phyloP scores from a whole-genome alignment of 2,113 vertebrate species.

The Sylvilagus bachmani region DNA sequence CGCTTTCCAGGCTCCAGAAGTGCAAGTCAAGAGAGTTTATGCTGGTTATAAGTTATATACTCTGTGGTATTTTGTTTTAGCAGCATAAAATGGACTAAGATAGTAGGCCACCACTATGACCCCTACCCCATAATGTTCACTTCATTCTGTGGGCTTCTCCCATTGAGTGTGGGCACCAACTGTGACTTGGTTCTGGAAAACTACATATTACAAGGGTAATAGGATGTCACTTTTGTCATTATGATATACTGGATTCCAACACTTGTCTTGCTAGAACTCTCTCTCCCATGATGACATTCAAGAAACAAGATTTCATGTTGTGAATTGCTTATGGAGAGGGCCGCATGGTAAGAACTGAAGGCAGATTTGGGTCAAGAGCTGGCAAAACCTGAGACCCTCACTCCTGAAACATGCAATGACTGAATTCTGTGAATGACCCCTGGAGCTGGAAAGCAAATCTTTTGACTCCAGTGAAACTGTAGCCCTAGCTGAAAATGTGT shows the following conservation, averaged over 20 bases:
- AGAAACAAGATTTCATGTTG: neutral
- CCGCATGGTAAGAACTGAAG: neutral
- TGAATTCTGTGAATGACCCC: too few species aligned
- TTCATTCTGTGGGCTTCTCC: neutral
- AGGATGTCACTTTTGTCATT: neutral
- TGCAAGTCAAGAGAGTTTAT: neutral
- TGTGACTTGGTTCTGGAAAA: neutral
- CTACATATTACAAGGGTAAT: neutral
- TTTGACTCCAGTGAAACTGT: neutral
- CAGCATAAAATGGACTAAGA: neutral
- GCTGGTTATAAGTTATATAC: neutral
- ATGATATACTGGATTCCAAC: neutral
- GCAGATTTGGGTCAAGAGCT: neutral
- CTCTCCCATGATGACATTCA: neutral
- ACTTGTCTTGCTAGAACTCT: too few species aligned
- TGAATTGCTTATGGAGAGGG: neutral
- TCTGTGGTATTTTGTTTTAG: neutral
- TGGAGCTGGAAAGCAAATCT: neutral
- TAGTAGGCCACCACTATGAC: neutral
- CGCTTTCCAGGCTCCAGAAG: neutral
- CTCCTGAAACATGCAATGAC: neutral
- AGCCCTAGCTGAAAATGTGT: neutral
- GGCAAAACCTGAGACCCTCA: neutral
- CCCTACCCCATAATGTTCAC: neutral
- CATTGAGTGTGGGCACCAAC: too few species aligned